These are phyloP conservation scores for Coenobita brevimanus DNA, from an alignment of 1,140 invertebrate species.

Conservation along the genomic window DNA sequence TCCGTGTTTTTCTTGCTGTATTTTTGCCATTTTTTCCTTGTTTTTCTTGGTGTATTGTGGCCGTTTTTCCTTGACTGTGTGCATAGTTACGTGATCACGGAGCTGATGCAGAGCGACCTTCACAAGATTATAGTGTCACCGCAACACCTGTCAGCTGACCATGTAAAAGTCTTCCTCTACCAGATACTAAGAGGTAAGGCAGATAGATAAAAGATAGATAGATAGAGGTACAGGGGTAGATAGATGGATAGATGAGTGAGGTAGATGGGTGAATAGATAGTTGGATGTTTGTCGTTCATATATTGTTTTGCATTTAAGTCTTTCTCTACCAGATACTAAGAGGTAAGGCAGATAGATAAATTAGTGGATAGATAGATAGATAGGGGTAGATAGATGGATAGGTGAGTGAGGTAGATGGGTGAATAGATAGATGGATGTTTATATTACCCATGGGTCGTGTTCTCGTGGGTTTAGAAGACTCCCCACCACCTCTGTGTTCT, in stretches of 20 bases:
- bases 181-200: conserved; percentile 97
- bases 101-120: conserved; percentile 98
- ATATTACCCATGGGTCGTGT: too few species aligned
- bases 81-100: conserved; percentile 97
- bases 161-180: conserved; percentile 99
- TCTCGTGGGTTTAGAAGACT: too few species aligned
- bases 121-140: conserved; percentile 99
- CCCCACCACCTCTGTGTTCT: too few species aligned
- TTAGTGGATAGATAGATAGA: too few species aligned
- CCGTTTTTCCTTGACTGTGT: conserved; percentile 35
- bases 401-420: too few species aligned
- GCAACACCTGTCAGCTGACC: conserved; percentile 97
- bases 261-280: too few species aligned
- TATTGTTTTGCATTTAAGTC: conserved; percentile 77
- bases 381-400: too few species aligned
- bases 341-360: too few species aligned
- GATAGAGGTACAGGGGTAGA: too few species aligned
- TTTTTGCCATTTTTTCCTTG: not conserved
- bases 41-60: not conserved
- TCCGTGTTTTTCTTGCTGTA: not conserved
- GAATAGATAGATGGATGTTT: too few species aligned
- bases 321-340: conserved; percentile 99
- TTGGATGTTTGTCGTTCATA: too few species aligned
- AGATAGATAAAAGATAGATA: not conserved
- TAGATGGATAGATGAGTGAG: too few species aligned